Conservation (phyloP, 1,140 invertebrate genomes). For the Sitophilus oryzae region DNA sequence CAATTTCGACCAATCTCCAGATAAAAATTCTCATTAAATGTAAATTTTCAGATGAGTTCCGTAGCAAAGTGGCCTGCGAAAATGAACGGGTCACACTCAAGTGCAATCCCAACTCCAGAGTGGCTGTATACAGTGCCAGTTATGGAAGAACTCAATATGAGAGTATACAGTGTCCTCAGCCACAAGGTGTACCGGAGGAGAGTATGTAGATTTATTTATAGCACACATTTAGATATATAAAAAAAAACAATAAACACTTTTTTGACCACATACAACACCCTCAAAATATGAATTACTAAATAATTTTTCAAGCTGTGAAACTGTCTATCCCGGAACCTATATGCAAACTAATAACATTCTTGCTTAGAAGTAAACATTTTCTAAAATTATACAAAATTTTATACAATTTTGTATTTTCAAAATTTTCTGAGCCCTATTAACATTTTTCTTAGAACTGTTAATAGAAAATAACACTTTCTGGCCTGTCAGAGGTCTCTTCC, state of each 20-base stretch:
- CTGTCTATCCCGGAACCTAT: too few species aligned
- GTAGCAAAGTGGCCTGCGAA: constrained; percentile 85
- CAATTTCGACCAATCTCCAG: background rate
- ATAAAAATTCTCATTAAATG: constrained; percentile 6
- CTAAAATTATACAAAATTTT: too few species aligned
- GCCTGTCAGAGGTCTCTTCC: too few species aligned
- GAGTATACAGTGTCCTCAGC: constrained; percentile 82
- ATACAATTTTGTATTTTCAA: too few species aligned
- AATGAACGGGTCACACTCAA: constrained; percentile 77
- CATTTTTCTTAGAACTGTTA: too few species aligned
- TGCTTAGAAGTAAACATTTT: too few species aligned
- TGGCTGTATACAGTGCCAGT: constrained; percentile 85
- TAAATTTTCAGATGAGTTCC: constrained; percentile 72
- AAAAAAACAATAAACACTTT: background rate
- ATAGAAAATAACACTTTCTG: too few species aligned
- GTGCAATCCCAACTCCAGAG: constrained; percentile 74
- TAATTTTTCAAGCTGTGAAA: constrained; percentile 6
- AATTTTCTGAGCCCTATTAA: too few species aligned
- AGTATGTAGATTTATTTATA: constrained; percentile 50
- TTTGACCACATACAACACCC: background rate
- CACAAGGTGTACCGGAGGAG: constrained; percentile 77
- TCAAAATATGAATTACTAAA: background rate
- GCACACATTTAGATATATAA: background rate
- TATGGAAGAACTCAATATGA: constrained; percentile 85
- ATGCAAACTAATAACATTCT: too few species aligned